phyloP scores from a whole-genome alignment of 2,113 vertebrate species.

The Sisor rabdophorus region DNA sequence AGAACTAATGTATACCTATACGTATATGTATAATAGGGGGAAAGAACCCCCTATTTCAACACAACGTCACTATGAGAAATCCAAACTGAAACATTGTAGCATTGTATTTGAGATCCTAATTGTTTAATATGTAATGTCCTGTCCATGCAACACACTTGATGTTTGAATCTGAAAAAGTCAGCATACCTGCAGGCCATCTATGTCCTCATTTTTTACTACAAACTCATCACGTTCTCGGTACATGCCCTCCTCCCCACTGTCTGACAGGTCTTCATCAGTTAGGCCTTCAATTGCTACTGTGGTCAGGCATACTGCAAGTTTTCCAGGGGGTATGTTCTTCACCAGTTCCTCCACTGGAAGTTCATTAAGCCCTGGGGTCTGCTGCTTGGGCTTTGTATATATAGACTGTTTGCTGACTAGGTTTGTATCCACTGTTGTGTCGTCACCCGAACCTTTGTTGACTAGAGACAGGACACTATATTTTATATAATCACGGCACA shows the following conservation, averaged over 20 bases:
- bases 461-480: constrained; percentile 46
- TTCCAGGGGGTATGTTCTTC: constrained; percentile 67
- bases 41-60: no score
- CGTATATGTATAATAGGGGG: no score
- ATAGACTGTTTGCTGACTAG: constrained; percentile 59
- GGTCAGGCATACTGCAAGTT: constrained; percentile 74
- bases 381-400: constrained; percentile 60
- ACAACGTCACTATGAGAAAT: neutral
- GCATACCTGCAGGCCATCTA: constrained; percentile 85
- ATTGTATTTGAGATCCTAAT: neutral
- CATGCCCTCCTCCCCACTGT: constrained; percentile 96
- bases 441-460: constrained; percentile 47
- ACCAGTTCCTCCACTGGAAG: constrained; percentile 58
- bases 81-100: neutral
- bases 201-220: constrained; percentile 96
- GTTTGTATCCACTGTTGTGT: constrained; percentile 67
- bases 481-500: neutral
- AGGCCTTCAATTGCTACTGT: constrained; percentile 87
- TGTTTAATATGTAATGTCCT: neutral
- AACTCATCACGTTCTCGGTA: constrained; percentile 96
- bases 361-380: constrained; percentile 52
- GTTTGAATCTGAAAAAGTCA: neutral
- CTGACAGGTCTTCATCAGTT: constrained; percentile 86
- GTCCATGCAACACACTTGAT: neutral
- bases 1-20: no score